Conservation (phyloP, 2,113 vertebrate species). For the Oreochromis niloticus region DNA sequence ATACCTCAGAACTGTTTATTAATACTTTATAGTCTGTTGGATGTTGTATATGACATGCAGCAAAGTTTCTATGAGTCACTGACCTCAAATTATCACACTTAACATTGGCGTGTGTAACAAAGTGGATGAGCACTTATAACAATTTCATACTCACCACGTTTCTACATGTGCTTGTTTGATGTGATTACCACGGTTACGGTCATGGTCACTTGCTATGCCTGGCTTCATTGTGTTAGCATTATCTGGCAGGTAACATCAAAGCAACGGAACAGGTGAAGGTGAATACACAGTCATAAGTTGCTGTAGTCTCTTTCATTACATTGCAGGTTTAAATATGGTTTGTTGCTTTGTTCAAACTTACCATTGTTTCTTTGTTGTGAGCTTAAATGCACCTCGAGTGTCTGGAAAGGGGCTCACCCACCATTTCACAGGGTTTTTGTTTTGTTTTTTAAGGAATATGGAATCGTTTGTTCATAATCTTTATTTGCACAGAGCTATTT, state of each 20-base stretch:
- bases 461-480: not conserved
- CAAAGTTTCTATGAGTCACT: conserved; percentile 19
- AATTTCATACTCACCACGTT: not conserved
- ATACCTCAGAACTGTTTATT: not conserved
- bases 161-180: not conserved
- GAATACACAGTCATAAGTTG: not conserved
- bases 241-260: not conserved
- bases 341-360: not conserved
- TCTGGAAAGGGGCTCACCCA: not conserved
- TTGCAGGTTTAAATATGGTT: not conserved
- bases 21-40: not conserved
- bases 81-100: conserved; percentile 12
- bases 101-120: not conserved
- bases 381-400: not conserved
- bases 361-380: not conserved
- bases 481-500: not conserved
- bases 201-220: not conserved
- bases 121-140: not conserved
- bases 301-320: not conserved
- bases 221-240: not conserved
- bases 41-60: not conserved
- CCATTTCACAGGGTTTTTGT: not conserved
- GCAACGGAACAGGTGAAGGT: not conserved
- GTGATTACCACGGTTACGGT: not conserved
- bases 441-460: not conserved